A percentile compares a stretch with the other conserved stretches of the same genome.
Conservation (phyloP, 2,113 vertebrate genomes). For the Thinocorus orbignyianus region DNA sequence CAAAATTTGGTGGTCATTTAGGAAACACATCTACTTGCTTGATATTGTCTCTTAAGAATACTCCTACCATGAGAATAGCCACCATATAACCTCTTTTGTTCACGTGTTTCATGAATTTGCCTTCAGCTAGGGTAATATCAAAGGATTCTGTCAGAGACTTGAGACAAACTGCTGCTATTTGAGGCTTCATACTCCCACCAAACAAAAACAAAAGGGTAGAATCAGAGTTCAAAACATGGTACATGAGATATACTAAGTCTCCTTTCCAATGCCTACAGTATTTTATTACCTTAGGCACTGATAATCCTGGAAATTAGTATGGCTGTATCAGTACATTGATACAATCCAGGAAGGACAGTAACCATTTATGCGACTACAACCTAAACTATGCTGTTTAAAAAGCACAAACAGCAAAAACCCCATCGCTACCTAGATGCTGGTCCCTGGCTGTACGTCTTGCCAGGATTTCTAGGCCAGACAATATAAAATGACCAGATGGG, state of each 20-base stretch:
- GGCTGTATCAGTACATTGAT: not conserved
- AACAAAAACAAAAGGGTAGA: not conserved
- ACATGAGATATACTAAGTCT: not conserved
- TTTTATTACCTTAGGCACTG: not conserved
- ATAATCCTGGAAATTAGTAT: not conserved
- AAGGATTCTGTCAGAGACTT: not conserved
- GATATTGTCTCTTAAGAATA: not conserved
- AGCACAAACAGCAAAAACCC: not conserved
- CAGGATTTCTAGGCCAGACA: not conserved
- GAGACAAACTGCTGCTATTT: not conserved
- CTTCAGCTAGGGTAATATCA: not conserved
- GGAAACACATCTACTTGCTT: not conserved
- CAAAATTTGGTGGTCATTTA: not conserved
- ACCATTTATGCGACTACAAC: not conserved
- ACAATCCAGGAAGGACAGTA: not conserved
- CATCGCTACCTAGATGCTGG: not conserved
- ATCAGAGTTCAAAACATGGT: not conserved
- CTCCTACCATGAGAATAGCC: not conserved
- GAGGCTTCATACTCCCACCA: not conserved
- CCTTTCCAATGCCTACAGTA: not conserved
- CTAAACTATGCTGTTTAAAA: not conserved
- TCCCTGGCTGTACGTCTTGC: not conserved
- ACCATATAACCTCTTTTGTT: not conserved
- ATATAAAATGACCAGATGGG: not conserved
- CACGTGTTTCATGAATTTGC: not conserved